Evolutionary conservation across 2,797 vertebrate genomes (phyloP).

Genomic region (Brotogeris chrysoptera): DNA sequence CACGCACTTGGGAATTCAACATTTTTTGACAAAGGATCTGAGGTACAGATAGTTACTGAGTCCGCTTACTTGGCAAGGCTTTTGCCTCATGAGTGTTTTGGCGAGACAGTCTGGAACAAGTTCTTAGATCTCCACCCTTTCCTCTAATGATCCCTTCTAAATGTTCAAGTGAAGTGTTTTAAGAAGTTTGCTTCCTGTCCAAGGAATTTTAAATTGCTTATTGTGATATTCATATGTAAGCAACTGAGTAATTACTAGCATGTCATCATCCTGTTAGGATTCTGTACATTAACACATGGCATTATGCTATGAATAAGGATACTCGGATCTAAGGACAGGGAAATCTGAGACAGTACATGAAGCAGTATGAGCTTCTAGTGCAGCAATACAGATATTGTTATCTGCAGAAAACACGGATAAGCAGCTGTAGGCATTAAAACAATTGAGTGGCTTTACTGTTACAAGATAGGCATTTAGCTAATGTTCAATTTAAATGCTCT

Average conservation of each 20-base stretch:
- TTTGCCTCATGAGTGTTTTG: background rate
- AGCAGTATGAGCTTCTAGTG: background rate
- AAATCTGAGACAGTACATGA: background rate
- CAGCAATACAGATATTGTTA: background rate
- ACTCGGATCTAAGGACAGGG: background rate
- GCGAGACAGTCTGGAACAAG: background rate
- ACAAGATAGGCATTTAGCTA: background rate
- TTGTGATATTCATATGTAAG: background rate
- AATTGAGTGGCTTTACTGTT: background rate
- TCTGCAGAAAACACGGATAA: background rate
- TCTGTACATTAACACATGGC: background rate
- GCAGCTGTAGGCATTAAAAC: background rate
- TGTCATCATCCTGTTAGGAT: background rate
- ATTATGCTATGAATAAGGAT: background rate
- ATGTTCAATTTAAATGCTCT: background rate
- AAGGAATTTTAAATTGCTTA: constrained; percentile 12
- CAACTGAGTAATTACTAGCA: background rate
- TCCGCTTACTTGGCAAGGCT: background rate
- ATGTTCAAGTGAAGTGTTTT: constrained; percentile 10
- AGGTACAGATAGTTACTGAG: background rate
- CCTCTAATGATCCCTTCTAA: constrained; percentile 29
- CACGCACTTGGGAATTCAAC: background rate
- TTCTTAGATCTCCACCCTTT: constrained; percentile 40
- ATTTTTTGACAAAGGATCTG: background rate
- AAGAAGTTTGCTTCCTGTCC: constrained; percentile 39